A percentile compares a stretch with the other conserved stretches of the same genome.
Evolutionary conservation across 2,888 invertebrate species (phyloP).

Genomic region (Macrosiphum euphorbiae): DNA sequence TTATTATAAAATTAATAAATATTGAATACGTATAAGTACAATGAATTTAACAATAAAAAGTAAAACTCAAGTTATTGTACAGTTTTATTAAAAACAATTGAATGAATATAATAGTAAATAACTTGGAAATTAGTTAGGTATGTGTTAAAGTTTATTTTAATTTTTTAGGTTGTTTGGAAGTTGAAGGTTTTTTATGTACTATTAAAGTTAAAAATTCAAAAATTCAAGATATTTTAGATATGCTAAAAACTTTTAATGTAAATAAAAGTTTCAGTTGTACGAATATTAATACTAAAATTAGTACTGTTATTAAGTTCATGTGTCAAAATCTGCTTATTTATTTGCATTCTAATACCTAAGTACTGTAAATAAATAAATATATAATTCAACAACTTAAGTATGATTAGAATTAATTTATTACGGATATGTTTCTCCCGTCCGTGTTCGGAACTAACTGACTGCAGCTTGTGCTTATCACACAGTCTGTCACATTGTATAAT

Average conservation of each 20-base stretch:
- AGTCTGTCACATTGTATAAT: too few relatives aligned
- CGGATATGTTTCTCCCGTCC: too few relatives aligned
- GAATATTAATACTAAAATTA: slow-evolving; percentile 50
- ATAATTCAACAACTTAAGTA: too few relatives aligned
- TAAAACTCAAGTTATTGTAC: background rate
- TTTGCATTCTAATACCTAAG: background rate
- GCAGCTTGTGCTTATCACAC: too few relatives aligned
- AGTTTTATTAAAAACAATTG: background rate
- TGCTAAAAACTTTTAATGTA: slow-evolving; percentile 30
- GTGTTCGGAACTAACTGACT: too few relatives aligned
- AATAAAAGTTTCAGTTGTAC: slow-evolving; percentile 36
- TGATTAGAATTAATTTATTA: too few relatives aligned
- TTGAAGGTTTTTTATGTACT: background rate
- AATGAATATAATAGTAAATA: background rate
- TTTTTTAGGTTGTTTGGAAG: background rate
- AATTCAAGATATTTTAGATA: slow-evolving; percentile 32
- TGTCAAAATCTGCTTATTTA: background rate
- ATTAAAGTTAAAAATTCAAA: slow-evolving; percentile 26
- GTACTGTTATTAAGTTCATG: background rate
- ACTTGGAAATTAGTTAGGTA: background rate
- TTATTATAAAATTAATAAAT: background rate
- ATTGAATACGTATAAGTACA: background rate
- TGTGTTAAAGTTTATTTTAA: background rate
- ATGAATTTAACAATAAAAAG: background rate
- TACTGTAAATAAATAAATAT: too few relatives aligned